A percentile compares a stretch with the other conserved stretches of the same genome.
Evolutionary conservation across 2,888 invertebrate species (phyloP).

Genomic region (Drosophila paramelanica): DNA sequence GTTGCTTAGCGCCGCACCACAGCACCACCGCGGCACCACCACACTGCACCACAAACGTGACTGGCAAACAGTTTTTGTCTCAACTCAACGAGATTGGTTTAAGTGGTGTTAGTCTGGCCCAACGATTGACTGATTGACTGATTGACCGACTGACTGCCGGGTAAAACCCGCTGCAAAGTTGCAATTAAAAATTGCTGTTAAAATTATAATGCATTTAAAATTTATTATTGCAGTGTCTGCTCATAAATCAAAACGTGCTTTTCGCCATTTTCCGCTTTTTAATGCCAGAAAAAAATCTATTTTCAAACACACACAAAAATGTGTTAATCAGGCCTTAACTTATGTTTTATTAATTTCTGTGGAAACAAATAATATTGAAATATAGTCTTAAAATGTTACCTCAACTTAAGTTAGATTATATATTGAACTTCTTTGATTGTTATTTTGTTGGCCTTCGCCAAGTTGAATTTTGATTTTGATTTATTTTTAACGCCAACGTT

Average conservation of each 20-base stretch:
- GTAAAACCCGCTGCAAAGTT: constrained; percentile 52
- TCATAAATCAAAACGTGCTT: constrained; percentile 55
- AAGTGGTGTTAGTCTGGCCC: constrained; percentile 5
- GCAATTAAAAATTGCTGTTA: constrained; percentile 38
- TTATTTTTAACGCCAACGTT: constrained; percentile 50
- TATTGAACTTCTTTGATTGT: constrained; percentile 8
- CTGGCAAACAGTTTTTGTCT: constrained; percentile 72
- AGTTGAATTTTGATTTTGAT: constrained; percentile 42
- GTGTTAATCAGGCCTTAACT: background rate
- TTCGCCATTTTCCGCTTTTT: constrained; percentile 26
- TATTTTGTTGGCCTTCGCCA: constrained; percentile 20
- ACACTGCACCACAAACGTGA: constrained; percentile 71
- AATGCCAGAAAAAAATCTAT: constrained; percentile 31
- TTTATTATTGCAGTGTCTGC: constrained; percentile 29
- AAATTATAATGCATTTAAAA: constrained; percentile 18
- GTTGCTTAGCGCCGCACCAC: constrained; percentile 19
- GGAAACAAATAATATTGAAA: background rate
- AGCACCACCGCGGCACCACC: background rate
- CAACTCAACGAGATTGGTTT: constrained; percentile 44
- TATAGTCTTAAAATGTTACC: background rate
- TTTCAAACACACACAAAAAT: constrained; percentile 8
- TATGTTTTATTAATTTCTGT: constrained; percentile 4
- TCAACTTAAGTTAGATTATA: background rate
- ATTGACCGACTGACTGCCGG: constrained; percentile 24
- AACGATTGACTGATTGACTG: constrained; percentile 1